Evolutionary conservation across 1,140 invertebrate species (phyloP).

Genomic region (Drosophila neocordata): DNA sequence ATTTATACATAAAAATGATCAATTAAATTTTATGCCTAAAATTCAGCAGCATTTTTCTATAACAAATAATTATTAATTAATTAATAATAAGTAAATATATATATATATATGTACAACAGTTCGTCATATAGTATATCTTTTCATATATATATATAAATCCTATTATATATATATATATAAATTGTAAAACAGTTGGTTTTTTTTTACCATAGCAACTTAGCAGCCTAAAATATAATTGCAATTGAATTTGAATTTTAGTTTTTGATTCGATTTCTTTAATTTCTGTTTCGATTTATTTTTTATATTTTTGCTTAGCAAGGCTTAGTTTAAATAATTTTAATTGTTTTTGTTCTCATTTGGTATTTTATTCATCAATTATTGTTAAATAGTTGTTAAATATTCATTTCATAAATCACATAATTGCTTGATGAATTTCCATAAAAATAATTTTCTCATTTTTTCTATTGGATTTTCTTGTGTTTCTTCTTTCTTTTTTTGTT

Average conservation of each 20-base stretch:
- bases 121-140: slow-evolving; percentile 46
- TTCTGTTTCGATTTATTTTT: slow-evolving; percentile 26
- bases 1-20: slow-evolving; percentile 48
- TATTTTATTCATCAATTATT: slow-evolving; percentile 68
- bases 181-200: slow-evolving; percentile 39
- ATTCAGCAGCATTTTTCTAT: slow-evolving; percentile 64
- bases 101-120: slow-evolving; percentile 66
- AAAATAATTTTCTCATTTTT: slow-evolving; percentile 27
- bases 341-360: slow-evolving; percentile 35
- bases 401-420: slow-evolving; percentile 78
- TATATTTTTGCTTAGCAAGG: slow-evolving; percentile 65
- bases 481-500: slow-evolving; percentile 23
- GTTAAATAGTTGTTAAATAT: slow-evolving; percentile 77
- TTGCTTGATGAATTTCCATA: slow-evolving; percentile 80
- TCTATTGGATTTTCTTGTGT: neutral
- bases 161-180: slow-evolving; percentile 56
- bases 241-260: slow-evolving; percentile 68
- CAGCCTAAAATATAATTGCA: slow-evolving; percentile 73
- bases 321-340: slow-evolving; percentile 58
- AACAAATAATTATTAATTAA: slow-evolving; percentile 31
- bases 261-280: slow-evolving; percentile 21
- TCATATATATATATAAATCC: slow-evolving; percentile 37
- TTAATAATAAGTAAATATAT: slow-evolving; percentile 34
- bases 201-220: slow-evolving; percentile 21
- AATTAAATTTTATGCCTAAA: slow-evolving; percentile 63